Base-by-base conservation (phyloP, 64 coral and sea anemone genomes). In the Montipora sp. region DNA sequence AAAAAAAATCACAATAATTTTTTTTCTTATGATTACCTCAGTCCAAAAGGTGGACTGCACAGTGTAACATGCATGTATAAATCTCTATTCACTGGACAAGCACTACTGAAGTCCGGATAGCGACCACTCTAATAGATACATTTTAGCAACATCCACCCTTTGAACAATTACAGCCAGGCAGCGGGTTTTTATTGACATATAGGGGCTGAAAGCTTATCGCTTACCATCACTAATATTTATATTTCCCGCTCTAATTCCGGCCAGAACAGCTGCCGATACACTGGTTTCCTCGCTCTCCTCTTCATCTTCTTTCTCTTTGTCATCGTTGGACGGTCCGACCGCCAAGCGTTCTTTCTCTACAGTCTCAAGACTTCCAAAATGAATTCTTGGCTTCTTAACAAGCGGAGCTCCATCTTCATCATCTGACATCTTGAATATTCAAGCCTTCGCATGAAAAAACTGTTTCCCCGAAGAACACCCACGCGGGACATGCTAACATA, bases 361-460 rank as follows among this genome's bases (percentile, higher is more conserved):
- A 79, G 94, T 85, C 89, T 99, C 98, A 51, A 99, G 90, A 84
- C 98, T 99, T 24, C 98, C 98, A 90, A 96, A 99, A 79, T 94
- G 84, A 66, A 99, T 99, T 50, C 93, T 90, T 27, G 94, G 98
- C 75, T 96, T 95, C 71, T 99, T 99, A 19, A 90, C 47, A 15
- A 71, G 75, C 14, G 94, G 94, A 61, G 86, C 92, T n/a, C 78
- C 87, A 81, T 92, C 95, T 76, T 96, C 94, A 20, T 99, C 98
- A 22, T 99, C 98, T 44, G 92, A 98, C 95, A 98, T 98, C 24
- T 45, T 91, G 55, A 46, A 63, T 16, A 63, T 15, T 63, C 53
- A 5, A 57, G 6, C 5, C 11, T 57, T 6, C 53, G 6, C 11
- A 11, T 57, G 7, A 0, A 57, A 0, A 6, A 0, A 57, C 0